These are phyloP conservation scores for Drosophila prosaltans DNA, from an alignment of 1,140 invertebrate species.

Conservation along the genomic window DNA sequence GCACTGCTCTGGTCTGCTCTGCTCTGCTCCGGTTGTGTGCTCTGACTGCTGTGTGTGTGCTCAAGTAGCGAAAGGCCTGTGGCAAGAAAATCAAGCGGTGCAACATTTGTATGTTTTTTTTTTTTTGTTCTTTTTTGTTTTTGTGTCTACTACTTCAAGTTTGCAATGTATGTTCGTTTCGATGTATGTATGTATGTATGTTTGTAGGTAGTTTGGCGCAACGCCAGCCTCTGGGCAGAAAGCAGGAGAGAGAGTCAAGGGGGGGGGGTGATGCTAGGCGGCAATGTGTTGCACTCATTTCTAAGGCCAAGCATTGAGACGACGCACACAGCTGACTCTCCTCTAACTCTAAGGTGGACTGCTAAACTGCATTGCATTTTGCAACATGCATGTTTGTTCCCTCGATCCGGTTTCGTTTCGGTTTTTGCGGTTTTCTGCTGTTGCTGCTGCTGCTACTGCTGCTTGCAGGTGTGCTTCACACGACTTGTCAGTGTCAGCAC, in stretches of 20 bases:
- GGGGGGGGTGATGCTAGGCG: slow-evolving; percentile 28
- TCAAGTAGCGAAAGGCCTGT: slow-evolving; percentile 76
- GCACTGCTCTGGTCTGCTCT: slow-evolving; percentile 2
- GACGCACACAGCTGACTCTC: slow-evolving; percentile 57
- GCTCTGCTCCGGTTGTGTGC: background rate
- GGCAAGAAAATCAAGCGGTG: slow-evolving; percentile 71
- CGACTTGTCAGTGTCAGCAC: slow-evolving; percentile 78
- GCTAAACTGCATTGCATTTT: slow-evolving; percentile 55
- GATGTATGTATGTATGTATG: background rate
- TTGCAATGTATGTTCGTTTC: slow-evolving; percentile 13
- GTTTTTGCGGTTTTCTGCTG: slow-evolving; percentile 31
- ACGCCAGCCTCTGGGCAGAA: slow-evolving; percentile 55
- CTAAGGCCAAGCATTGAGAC: slow-evolving; percentile 54
- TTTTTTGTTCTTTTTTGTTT: slow-evolving; percentile 11
- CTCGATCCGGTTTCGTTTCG: slow-evolving; percentile 43
- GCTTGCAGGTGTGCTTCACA: slow-evolving; percentile 80
- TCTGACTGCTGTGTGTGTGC: slow-evolving; percentile 52
- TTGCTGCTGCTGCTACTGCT: background rate
- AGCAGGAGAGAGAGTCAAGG: background rate
- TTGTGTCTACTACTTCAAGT: slow-evolving; percentile 55
- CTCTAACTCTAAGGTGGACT: slow-evolving; percentile 4
- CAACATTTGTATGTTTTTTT: slow-evolving; percentile 56
- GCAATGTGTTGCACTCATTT: slow-evolving; percentile 75
- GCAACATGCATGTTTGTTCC: slow-evolving; percentile 57
- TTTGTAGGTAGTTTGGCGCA: slow-evolving; percentile 50